A percentile compares a stretch with the other conserved stretches of the same genome.
These are phyloP conservation scores for Natrix natrix DNA, from an alignment of 2,797 vertebrate species.

Conservation along the genomic window DNA sequence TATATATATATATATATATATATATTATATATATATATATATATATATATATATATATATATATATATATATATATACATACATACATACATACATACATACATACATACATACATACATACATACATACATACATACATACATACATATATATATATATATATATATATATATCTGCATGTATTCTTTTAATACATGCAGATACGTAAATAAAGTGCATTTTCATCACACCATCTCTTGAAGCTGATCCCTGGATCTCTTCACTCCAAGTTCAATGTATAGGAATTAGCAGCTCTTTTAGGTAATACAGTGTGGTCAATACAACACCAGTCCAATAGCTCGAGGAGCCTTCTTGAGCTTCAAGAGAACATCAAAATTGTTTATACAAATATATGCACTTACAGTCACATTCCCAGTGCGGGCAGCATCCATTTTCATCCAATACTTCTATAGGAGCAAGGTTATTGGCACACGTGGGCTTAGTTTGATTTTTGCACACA, in stretches of 20 bases:
- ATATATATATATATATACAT: too few relatives aligned
- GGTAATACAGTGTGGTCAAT: not conserved
- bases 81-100: too few relatives aligned
- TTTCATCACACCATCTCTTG: not conserved
- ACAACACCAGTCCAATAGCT: not conserved
- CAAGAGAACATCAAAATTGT: not conserved
- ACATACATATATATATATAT: too few relatives aligned
- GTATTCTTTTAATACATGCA: too few relatives aligned
- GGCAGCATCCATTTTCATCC: conserved; percentile 81
- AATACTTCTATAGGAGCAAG: conserved; percentile 74
- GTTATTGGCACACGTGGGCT: conserved; percentile 80
- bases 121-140: too few relatives aligned
- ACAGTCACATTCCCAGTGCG: conserved; percentile 89
- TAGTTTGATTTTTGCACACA: conserved; percentile 76
- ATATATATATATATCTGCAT: too few relatives aligned
- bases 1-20: too few relatives aligned
- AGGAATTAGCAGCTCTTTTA: not conserved
- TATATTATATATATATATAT: too few relatives aligned
- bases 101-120: too few relatives aligned
- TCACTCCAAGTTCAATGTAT: not conserved
- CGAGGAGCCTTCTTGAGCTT: not conserved
- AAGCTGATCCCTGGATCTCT: not conserved
- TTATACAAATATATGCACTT: conserved; percentile 58
- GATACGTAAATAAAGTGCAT: too few relatives aligned
- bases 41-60: too few relatives aligned